Base-by-base conservation (phyloP, 2,888 invertebrate genomes). In the Dasysyrphus albostriatus region DNA sequence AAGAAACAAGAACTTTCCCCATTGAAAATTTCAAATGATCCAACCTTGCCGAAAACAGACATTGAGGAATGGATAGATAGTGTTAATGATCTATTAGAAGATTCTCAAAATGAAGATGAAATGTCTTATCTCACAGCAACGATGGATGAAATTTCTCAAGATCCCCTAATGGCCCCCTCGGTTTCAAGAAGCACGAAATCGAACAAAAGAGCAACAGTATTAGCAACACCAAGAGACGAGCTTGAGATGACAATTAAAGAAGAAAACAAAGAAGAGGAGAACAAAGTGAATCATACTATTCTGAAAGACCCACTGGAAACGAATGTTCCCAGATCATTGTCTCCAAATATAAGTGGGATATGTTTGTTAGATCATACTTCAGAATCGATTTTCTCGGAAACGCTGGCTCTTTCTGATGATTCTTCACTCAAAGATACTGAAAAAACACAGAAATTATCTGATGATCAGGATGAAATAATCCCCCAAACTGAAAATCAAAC, bases 281-380 rank as follows among this genome's bases (percentile, higher is more conserved):
- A n/a, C 1, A 56, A 51, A 34, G 16, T 12, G 3, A 44, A 56
- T 37, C 14, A 3, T 4, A 14, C 24, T 16, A 12, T 12, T 6
- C 14, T 44, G 24, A 77, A 63, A 32, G 81, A 85, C 58, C 81
- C 85, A 0, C 61, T 85, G n/a, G 73, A 77, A 19, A 29, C 51
- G 10, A 51, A 63, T 14, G 37, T 24, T 1, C 34, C 49, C 0
- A 59, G 54, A 9, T 70, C 89, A 2, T 56, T 63, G 1, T 83
- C 83, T 14, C 82, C 89, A 0, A 91, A 92, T 59, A 89, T 92
- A 67, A 92, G 92, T 74, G 92, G 92, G 8, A 90, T 92, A 44
- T 89, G 91, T 76, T 67, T 90, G 39, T 83, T 92, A 2, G 91
- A 92, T 88, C 89, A 90, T 80, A 90, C 91, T 3, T 84, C 89